Percentiles rank a stretch among this genome's conserved stretches.
Conservation (phyloP, 2,113 vertebrate genomes). For the Ibidorhyncha struthersii region DNA sequence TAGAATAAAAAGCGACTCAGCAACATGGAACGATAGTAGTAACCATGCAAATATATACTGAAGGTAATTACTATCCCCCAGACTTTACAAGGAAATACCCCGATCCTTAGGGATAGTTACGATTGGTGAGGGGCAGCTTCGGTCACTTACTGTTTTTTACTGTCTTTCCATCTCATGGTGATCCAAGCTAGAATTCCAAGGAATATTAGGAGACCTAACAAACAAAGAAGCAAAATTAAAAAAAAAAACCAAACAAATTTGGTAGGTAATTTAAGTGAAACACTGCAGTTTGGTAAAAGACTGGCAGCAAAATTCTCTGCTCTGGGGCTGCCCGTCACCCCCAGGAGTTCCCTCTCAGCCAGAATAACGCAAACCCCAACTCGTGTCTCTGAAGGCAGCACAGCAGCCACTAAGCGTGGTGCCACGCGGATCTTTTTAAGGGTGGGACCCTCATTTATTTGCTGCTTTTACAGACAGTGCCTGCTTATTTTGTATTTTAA, state of each 20-base stretch:
- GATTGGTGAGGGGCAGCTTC: background rate
- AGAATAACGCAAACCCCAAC: background rate
- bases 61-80: background rate
- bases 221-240: background rate
- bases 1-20: background rate
- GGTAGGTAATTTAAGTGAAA: background rate
- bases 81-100: background rate
- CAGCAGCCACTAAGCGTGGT: background rate
- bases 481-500: background rate
- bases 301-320: background rate
- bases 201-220: background rate
- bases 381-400: background rate
- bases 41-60: background rate
- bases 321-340: background rate
- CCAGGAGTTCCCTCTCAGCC: background rate
- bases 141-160: background rate
- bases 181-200: background rate
- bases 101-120: background rate
- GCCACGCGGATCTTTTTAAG: background rate
- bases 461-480: background rate
- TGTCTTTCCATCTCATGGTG: background rate
- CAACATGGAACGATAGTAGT: accelerated
- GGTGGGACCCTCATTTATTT: background rate
- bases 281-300: background rate
- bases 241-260: background rate